phyloP scores from a whole-genome alignment of 2,888 invertebrate species.

The Ennomos fuscantarius region DNA sequence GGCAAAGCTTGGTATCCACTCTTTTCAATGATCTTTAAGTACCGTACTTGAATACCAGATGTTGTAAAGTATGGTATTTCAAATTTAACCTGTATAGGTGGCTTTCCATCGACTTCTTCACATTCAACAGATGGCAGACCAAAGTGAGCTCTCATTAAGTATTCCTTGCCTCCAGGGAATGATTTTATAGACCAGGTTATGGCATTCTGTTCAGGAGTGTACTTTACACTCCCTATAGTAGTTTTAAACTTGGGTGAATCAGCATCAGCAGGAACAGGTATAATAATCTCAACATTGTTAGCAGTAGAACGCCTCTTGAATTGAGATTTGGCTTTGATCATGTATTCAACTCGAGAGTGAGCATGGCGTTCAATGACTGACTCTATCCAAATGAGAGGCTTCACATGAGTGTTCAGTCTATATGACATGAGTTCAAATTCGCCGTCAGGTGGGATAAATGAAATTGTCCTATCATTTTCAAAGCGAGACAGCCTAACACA shows the following conservation, averaged over 20 bases:
- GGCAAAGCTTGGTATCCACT: conserved; percentile 99
- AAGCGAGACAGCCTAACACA: conserved; percentile 98
- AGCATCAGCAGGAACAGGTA: conserved; percentile 98
- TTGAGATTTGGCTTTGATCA: conserved; percentile 99
- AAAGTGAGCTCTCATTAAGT: conserved; percentile 98
- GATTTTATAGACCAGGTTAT: conserved; percentile 99
- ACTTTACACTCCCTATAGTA: conserved; percentile 98
- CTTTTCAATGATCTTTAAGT: conserved; percentile 99
- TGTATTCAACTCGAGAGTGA: conserved; percentile 98
- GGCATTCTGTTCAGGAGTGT: conserved; percentile 98
- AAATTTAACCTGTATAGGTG: conserved; percentile 99
- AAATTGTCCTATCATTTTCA: conserved; percentile 99
- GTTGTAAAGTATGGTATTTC: conserved; percentile 99
- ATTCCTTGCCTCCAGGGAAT: conserved; percentile 99
- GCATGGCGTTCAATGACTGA: conserved; percentile 99
- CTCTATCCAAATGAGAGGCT: conserved; percentile 99
- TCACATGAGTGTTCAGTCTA: conserved; percentile 97
- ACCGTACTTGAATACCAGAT: conserved; percentile 98
- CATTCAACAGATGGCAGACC: conserved; percentile 97
- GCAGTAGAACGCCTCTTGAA: conserved; percentile 99
- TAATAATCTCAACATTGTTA: conserved; percentile 99
- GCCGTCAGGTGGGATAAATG: conserved; percentile 99
- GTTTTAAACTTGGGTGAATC: conserved; percentile 99
- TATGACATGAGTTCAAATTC: conserved; percentile 99
- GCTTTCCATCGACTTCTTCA: conserved; percentile 97